phyloP scores from a whole-genome alignment of 2,888 invertebrate genomes.

The Brachylomia viminalis region DNA sequence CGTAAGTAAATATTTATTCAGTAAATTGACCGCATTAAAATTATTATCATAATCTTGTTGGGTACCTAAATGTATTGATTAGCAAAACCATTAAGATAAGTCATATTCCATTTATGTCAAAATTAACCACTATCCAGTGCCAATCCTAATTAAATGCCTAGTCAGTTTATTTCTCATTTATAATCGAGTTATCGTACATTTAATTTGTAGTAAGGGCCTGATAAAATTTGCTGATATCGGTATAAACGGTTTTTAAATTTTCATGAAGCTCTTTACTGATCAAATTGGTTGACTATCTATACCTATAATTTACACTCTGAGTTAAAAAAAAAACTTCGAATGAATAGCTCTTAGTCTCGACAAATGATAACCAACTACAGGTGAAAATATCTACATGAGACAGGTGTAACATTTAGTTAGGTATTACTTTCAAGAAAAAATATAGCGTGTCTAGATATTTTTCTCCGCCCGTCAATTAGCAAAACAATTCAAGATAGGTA shows the following conservation, averaged over 20 bases:
- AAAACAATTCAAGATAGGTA: slow-evolving; percentile 35
- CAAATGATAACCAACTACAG: slow-evolving; percentile 2
- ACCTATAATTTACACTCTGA: not conserved
- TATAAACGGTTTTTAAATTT: slow-evolving; percentile 1
- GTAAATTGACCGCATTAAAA: slow-evolving; percentile 27
- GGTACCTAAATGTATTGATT: slow-evolving; percentile 46
- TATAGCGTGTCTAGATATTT: slow-evolving; percentile 26
- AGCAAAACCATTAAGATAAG: slow-evolving; percentile 43
- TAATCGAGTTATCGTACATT: slow-evolving; percentile 12
- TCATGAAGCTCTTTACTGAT: slow-evolving; percentile 2
- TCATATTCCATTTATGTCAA: slow-evolving; percentile 35
- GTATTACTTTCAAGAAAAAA: slow-evolving; percentile 14
- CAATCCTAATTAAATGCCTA: slow-evolving; percentile 28
- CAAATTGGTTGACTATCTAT: not conserved
- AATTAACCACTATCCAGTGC: slow-evolving; percentile 3
- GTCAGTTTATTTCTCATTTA: slow-evolving; percentile 38
- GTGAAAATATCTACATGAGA: slow-evolving; percentile 7
- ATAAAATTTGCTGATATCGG: slow-evolving; percentile 9
- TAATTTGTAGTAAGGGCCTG: not conserved
- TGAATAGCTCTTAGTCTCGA: slow-evolving; percentile 19
- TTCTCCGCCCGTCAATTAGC: slow-evolving; percentile 47
- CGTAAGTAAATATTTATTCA: slow-evolving; percentile 33
- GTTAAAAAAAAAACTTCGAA: not conserved
- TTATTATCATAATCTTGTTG: slow-evolving; percentile 30
- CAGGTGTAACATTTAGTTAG: slow-evolving; percentile 25